These are phyloP conservation scores for Coturnix japonica DNA, from an alignment of 2,113 vertebrate species.

Conservation along the genomic window DNA sequence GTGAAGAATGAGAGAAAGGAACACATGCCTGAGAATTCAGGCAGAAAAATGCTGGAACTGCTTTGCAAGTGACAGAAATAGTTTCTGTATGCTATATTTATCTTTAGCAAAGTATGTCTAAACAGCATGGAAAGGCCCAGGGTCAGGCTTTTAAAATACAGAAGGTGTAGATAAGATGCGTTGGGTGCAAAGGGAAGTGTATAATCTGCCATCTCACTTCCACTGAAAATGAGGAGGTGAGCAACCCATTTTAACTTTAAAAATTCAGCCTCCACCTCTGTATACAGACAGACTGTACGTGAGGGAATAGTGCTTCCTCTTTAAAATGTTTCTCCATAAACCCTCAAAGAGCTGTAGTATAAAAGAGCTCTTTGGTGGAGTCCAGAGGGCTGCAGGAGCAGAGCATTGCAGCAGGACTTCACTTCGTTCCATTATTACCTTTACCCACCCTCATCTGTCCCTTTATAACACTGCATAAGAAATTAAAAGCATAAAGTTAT, in stretches of 20 bases:
- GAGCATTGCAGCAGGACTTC: rapidly evolving
- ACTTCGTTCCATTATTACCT: background rate
- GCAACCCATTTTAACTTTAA: background rate
- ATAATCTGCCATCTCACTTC: background rate
- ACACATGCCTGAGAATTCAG: background rate
- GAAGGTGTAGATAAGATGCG: background rate
- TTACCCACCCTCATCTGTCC: background rate
- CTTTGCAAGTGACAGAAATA: background rate
- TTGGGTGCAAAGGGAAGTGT: background rate
- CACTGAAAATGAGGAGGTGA: background rate
- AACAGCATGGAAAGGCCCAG: background rate
- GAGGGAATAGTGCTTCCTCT: background rate
- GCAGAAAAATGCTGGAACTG: background rate
- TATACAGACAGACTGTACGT: background rate
- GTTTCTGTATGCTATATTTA: background rate
- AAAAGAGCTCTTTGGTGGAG: background rate
- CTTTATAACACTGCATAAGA: background rate
- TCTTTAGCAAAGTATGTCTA: background rate
- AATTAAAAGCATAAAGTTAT: background rate
- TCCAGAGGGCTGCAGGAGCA: background rate
- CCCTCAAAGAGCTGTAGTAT: background rate
- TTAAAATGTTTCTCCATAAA: background rate
- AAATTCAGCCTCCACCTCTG: background rate
- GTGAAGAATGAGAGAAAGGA: background rate
- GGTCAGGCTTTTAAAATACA: background rate